Evolutionary conservation across 2,888 invertebrate genomes (phyloP), one percentile per base, ranked within the genome.

Genomic region (Colostygia pectinataria): DNA sequence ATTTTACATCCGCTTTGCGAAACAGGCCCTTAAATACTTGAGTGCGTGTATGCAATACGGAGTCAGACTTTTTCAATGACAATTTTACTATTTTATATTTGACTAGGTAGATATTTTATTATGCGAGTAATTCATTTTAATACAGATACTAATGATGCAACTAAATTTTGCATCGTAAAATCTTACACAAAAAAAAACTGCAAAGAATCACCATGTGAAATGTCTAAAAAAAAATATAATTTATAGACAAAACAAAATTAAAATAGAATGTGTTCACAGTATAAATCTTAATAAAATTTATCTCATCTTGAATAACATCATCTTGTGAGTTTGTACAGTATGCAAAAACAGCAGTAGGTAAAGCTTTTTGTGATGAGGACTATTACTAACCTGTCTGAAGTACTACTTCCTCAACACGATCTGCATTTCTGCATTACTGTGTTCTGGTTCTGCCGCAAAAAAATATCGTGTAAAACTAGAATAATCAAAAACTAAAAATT

Each of bases 271-370:
- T 79, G 72, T 81, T 81, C 77, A 80, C 80, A 76, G 75, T 77
- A 89, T 88, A 87, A 87, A 89, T 88, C 83, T 86, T 70, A 86
- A 86, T 86, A 84, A 85, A 85, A 85, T 81, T 82, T 80, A 83
- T 85, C 81, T 80, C 79, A 81, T 85, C 82, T 81, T 85, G 81
- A 84, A 85, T 85, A 85, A 82, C 81, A 82, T 84, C 79, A 83
- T 82, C 76, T 80, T 73, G 60, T 68, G 70, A 71, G 71, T 71
- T 68, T 66, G 80, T 80, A 86, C 52, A 50, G 83, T 69, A 64
- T 58, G 75, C 81, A 84, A 47, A 44, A 40, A n/a, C 18, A 20
- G 5, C 6, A 5, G 4, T 6, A 20, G 5, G 20, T 5, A n/a
- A n/a, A n/a, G n/a, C n/a, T n/a, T n/a, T n/a, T n/a, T n/a, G n/a